A percentile compares a stretch with the other conserved stretches of the same genome.
These are phyloP conservation scores for Ephialtes manifestator DNA, from an alignment of 2,888 invertebrate species.

Conservation along the genomic window DNA sequence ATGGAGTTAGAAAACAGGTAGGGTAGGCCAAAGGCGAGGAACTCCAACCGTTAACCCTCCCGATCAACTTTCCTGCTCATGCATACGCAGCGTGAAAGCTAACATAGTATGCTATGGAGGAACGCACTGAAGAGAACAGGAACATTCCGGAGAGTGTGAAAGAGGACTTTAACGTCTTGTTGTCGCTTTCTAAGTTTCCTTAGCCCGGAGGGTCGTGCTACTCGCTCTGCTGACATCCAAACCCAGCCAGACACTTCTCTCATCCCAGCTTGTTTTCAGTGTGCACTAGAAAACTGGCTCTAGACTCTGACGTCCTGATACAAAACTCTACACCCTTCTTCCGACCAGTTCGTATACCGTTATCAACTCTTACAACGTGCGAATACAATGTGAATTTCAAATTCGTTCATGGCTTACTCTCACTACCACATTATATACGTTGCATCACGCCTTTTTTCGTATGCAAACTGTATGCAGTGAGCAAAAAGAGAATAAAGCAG, in stretches of 20 bases:
- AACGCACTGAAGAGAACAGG: not conserved
- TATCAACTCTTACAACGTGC: not conserved
- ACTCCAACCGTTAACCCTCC: slow-evolving; percentile 35
- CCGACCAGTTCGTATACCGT: not conserved
- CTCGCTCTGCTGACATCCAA: slow-evolving; percentile 25
- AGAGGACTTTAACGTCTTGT: slow-evolving; percentile 55
- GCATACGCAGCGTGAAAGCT: slow-evolving; percentile 21
- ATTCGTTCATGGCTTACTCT: slow-evolving; percentile 16
- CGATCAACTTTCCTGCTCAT: slow-evolving; percentile 48
- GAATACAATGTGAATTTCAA: slow-evolving; percentile 32
- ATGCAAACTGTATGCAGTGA: not conserved
- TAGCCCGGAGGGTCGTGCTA: slow-evolving; percentile 35
- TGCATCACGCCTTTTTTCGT: not conserved
- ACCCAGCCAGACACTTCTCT: slow-evolving; percentile 14
- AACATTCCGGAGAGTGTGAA: slow-evolving; percentile 42
- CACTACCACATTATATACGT: not conserved
- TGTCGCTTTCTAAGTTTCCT: slow-evolving; percentile 58
- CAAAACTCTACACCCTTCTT: not conserved
- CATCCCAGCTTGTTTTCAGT: slow-evolving; percentile 43
- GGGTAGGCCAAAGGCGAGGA: not conserved
- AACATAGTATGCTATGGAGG: slow-evolving; percentile 4
- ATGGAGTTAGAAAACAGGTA: not conserved
- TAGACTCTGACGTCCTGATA: not conserved
- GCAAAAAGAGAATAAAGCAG: not conserved
- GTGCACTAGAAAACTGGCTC: slow-evolving; percentile 33